Evolutionary conservation across 2,113 vertebrate genomes (phyloP).

Genomic region (Otis tarda): DNA sequence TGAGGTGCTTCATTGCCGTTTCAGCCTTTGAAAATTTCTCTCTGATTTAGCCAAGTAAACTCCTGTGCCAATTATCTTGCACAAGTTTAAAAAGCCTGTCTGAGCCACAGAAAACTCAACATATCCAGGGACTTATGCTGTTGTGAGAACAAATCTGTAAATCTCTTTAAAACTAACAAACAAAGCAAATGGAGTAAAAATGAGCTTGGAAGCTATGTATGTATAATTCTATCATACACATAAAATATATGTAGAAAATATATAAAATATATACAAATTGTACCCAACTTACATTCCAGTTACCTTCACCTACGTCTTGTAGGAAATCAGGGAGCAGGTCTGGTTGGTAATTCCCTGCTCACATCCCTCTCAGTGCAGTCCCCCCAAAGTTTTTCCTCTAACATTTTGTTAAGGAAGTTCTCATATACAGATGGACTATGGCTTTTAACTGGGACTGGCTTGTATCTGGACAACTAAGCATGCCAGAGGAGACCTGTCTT

Average conservation of each 20-base stretch:
- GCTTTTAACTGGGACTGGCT: background rate
- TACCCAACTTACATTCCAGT: background rate
- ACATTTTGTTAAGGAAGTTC: background rate
- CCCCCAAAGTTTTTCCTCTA: background rate
- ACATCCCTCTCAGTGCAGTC: background rate
- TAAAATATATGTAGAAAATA: background rate
- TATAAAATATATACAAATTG: background rate
- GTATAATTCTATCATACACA: background rate
- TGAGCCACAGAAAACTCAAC: background rate
- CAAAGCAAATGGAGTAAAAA: background rate
- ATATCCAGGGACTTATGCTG: background rate
- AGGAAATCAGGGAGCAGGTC: background rate
- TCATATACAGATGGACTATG: background rate
- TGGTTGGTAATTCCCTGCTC: background rate
- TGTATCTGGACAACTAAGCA: background rate
- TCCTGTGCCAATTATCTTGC: background rate
- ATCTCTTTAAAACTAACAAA: background rate
- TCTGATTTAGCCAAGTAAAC: slow-evolving; percentile 25
- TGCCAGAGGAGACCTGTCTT: background rate
- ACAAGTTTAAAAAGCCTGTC: slow-evolving; percentile 3
- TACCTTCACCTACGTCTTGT: background rate
- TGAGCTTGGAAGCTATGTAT: background rate
- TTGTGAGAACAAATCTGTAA: background rate
- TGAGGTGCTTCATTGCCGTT: background rate
- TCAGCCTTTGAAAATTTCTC: slow-evolving; percentile 10